Percentiles rank a stretch among this genome's conserved stretches.
Conservation (phyloP, 2,797 vertebrate genomes). For the Acridotheres tristis region DNA sequence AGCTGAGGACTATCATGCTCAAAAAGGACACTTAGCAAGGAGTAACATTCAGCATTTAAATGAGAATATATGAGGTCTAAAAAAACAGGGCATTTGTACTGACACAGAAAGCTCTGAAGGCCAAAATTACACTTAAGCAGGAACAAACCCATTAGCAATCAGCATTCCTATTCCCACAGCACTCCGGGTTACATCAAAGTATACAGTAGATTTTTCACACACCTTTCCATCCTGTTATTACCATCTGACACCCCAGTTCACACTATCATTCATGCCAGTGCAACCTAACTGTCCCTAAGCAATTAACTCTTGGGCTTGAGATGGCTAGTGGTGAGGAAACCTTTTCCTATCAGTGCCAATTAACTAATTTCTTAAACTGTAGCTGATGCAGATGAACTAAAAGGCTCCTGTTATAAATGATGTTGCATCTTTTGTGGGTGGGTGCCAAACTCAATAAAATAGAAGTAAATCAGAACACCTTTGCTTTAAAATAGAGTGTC, state of each 20-base stretch:
- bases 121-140: not conserved
- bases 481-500: not conserved
- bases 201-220: not conserved
- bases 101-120: not conserved
- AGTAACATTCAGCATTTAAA: not conserved
- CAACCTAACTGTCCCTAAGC: not conserved
- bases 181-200: not conserved
- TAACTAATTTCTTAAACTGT: not conserved
- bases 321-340: not conserved
- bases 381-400: not conserved
- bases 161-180: not conserved
- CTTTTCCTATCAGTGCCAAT: not conserved
- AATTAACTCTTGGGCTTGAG: not conserved
- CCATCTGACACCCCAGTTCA: not conserved
- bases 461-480: not conserved
- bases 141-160: not conserved
- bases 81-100: not conserved
- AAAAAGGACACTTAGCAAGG: not conserved
- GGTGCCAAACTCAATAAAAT: not conserved
- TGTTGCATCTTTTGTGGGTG: not conserved
- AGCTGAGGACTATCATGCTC: not conserved
- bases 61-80: not conserved
- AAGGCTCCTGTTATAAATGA: not conserved
- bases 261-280: not conserved
- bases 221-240: not conserved